These are phyloP conservation scores for Coccyzus lansbergi DNA, from an alignment of 2,797 vertebrate species.

Conservation along the genomic window DNA sequence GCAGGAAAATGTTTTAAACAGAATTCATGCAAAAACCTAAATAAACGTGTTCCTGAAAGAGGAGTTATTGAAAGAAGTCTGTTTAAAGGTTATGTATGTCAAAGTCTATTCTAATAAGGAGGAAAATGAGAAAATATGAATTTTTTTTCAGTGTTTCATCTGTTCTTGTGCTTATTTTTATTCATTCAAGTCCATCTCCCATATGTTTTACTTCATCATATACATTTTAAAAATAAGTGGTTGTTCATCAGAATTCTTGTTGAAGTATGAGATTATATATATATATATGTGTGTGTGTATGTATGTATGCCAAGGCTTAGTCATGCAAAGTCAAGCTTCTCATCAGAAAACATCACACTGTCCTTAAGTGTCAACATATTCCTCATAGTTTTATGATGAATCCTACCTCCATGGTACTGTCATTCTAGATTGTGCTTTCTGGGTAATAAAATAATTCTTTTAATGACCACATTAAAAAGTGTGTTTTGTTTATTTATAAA, in stretches of 20 bases:
- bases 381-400: neutral
- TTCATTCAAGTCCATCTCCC: neutral
- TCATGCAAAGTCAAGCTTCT: neutral
- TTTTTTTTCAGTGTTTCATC: neutral
- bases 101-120: neutral
- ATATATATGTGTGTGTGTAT: accelerated
- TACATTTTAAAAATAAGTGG: neutral
- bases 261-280: neutral
- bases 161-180: neutral
- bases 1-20: neutral
- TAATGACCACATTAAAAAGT: neutral
- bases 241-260: neutral
- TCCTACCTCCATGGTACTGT: neutral
- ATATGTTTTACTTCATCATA: neutral
- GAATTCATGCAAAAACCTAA: neutral
- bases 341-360: neutral
- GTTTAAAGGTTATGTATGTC: neutral
- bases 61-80: neutral
- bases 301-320: neutral
- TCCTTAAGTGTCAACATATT: neutral
- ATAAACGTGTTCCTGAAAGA: neutral
- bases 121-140: neutral
- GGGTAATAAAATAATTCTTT: neutral
- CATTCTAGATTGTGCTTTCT: neutral
- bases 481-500: neutral